phyloP scores from a whole-genome alignment of 2,113 vertebrate genomes.

The Xiphorhynchus elegans region DNA sequence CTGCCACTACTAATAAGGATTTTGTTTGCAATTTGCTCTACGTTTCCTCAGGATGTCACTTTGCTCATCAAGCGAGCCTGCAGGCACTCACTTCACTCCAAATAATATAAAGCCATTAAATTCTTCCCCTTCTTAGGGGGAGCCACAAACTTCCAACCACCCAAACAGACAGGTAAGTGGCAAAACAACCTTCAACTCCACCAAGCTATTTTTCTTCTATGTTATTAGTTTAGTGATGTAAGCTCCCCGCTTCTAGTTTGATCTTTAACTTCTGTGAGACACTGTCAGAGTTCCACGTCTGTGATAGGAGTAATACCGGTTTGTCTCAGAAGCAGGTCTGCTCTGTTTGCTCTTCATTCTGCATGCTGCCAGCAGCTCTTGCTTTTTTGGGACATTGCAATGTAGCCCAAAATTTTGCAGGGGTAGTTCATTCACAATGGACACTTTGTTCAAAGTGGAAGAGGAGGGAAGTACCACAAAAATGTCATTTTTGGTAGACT shows the following conservation, averaged over 20 bases:
- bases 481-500: background rate
- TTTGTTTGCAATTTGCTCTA: constrained; percentile 68
- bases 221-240: background rate
- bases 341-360: background rate
- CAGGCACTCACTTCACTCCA: constrained; percentile 58
- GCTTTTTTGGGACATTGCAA: background rate
- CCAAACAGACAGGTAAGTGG: background rate
- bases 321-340: background rate
- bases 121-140: constrained; percentile 42
- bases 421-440: background rate
- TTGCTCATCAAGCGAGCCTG: constrained; percentile 66
- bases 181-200: background rate
- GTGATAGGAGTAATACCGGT: background rate
- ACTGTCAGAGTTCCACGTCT: background rate
- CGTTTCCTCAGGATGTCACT: constrained; percentile 66
- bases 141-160: constrained; percentile 28
- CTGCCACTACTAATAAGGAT: constrained; percentile 70
- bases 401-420: background rate
- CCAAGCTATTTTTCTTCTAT: background rate
- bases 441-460: background rate
- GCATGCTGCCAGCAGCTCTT: background rate
- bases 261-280: background rate
- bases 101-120: constrained; percentile 61
- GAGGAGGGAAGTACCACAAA: background rate
- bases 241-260: background rate